phyloP scores from a whole-genome alignment of 1,140 invertebrate genomes.

The Scaptomyza hsui region DNA sequence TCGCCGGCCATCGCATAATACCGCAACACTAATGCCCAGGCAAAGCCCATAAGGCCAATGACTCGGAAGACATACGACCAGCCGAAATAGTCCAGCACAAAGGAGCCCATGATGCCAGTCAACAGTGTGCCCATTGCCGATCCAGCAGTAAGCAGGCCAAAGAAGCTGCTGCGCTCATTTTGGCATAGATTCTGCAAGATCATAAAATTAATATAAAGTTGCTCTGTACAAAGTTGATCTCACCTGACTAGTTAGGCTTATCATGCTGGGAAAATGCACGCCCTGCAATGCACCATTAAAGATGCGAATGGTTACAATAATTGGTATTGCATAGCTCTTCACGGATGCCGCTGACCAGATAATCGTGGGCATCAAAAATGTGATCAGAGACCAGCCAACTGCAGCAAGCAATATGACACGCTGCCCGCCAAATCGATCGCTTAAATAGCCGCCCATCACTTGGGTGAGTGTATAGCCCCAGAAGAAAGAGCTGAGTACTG shows the following conservation, averaged over 20 bases:
- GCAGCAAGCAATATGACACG: constrained; percentile 87
- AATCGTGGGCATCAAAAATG: constrained; percentile 88
- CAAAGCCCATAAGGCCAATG: constrained; percentile 86
- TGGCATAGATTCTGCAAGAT: constrained; percentile 85
- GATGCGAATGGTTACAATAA: constrained; percentile 87
- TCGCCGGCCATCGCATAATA: constrained; percentile 82
- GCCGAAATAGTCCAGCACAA: constrained; percentile 88
- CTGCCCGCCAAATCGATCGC: constrained; percentile 89
- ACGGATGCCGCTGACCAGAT: constrained; percentile 86
- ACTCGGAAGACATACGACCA: constrained; percentile 89
- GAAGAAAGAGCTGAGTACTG: constrained; percentile 90
- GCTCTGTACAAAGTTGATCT: constrained; percentile 48
- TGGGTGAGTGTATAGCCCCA: constrained; percentile 92
- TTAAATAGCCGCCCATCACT: constrained; percentile 89
- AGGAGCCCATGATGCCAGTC: constrained; percentile 89
- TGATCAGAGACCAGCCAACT: constrained; percentile 88
- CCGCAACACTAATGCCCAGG: constrained; percentile 77
- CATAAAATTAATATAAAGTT: neutral
- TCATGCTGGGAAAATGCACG: constrained; percentile 89
- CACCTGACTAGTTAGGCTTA: constrained; percentile 88
- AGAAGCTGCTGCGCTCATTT: constrained; percentile 89
- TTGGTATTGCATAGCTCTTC: constrained; percentile 85
- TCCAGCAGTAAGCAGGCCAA: constrained; percentile 89
- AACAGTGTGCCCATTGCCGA: constrained; percentile 88
- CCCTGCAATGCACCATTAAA: constrained; percentile 89